Conservation (phyloP, 1,140 invertebrate species). For the Metopolophium dirhodum region DNA sequence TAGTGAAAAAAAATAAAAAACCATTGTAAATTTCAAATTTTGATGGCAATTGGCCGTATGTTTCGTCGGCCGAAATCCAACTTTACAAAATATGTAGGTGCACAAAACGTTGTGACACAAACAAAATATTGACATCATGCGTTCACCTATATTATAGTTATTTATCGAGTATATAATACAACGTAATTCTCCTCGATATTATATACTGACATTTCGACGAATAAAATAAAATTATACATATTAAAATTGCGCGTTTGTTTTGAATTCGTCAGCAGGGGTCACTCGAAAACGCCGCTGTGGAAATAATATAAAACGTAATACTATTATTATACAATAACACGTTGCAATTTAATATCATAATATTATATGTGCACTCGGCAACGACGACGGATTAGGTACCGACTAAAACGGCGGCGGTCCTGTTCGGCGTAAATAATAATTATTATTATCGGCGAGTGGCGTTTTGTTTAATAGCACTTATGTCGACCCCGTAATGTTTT, state of each 20-base stretch:
- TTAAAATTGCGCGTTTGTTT: not conserved
- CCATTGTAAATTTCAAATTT: not conserved
- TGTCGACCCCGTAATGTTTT: not conserved
- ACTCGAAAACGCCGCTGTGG: not conserved
- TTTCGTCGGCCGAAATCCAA: not conserved
- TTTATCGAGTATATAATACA: not conserved
- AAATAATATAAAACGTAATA: not conserved
- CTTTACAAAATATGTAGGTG: too few species aligned
- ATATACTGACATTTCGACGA: too few species aligned
- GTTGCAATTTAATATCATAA: not conserved
- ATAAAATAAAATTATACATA: not conserved
- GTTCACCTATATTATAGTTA: not conserved
- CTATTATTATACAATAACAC: not conserved
- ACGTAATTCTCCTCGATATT: too few species aligned
- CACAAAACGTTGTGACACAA: not conserved
- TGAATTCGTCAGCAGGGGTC: not conserved
- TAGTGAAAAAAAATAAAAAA: too few species aligned
- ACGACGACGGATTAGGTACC: not conserved
- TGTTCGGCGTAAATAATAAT: not conserved
- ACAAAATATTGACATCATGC: not conserved
- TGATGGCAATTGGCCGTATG: not conserved
- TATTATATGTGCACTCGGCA: not conserved
- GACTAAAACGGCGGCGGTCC: not conserved
- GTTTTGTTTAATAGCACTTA: conserved; percentile 24
- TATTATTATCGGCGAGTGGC: not conserved